Evolutionary conservation across 2,113 vertebrate species (phyloP), one percentile per base, ranked within the genome.

Genomic region (Dendrocopos noguchii): DNA sequence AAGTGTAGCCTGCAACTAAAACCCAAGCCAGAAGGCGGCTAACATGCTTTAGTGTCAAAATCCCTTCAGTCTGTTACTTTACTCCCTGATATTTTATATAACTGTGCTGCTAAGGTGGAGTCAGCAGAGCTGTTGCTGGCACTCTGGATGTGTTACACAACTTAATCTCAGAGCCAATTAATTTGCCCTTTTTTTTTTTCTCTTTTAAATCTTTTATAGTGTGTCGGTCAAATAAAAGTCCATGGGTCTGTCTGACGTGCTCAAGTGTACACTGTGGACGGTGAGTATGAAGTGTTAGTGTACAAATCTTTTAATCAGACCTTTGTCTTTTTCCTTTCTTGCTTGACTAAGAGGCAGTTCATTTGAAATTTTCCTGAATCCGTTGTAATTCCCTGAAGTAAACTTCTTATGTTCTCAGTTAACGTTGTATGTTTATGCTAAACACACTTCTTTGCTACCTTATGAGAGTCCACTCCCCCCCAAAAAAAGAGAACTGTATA

Each of bases 141-240:
- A 4, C 36, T 86, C 25, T 31, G 46, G 56, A 24, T 42, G 34
- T 33, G 63, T 84, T 78, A 53, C 2, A 20, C 71, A 64, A 50
- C 60, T 80, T 25, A 73, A n/a, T 50, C 44, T 34, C 25, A 33
- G 50, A 55, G n/a, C 17, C 16, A 50, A 79, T 86, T 74, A 3
- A 59, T 63, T 81, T 94, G n/a, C 86, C 86, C 14, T 0, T 5
- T 19, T 87, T 53, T 53, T 27, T 92, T 88, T 75, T 29, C 91
- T 90, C 24, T 91, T 89, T 74, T 34, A n/a, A 56, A 67, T 92
- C 78, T 80, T 79, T 97, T 91, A 14, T 91, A 99, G 99, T 99
- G 96, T 99, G 99, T 97, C 98, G 99, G 74, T 99, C 99, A 80
- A 99, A 99, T 98, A 99, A 99, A 98, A 99, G 99, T 82, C 99